Percentiles rank a stretch among this genome's conserved stretches.
These are phyloP conservation scores for Halcyon smyrnensis DNA, from an alignment of 2,797 vertebrate species.

Conservation along the genomic window DNA sequence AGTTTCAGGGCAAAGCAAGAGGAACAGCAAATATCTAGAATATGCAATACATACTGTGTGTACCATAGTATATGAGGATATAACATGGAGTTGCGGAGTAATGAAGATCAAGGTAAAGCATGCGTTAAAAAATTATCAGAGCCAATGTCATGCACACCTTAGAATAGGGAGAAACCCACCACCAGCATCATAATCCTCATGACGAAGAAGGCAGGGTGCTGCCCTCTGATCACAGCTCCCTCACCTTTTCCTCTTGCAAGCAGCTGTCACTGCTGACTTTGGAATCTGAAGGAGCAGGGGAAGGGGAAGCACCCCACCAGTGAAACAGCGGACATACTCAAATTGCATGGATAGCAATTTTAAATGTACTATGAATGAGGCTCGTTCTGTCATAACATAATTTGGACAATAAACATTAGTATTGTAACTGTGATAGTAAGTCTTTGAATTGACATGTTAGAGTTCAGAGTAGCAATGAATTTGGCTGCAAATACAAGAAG, in stretches of 20 bases:
- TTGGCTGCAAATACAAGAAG: neutral
- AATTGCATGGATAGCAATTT: neutral
- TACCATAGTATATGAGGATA: neutral
- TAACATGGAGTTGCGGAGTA: too few relatives aligned
- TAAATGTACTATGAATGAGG: rapidly evolving
- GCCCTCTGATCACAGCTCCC: neutral
- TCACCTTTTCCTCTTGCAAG: neutral
- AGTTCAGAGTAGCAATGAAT: neutral
- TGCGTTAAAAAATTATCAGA: neutral
- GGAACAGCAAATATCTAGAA: neutral
- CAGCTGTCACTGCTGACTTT: neutral
- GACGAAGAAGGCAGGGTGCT: neutral
- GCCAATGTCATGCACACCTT: neutral
- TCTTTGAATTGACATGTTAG: neutral
- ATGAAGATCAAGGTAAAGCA: neutral
- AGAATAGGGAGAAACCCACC: rapidly evolving
- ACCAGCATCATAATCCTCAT: rapidly evolving
- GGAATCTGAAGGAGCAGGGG: neutral
- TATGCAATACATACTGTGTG: neutral
- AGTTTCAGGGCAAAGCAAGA: neutral
- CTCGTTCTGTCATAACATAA: neutral
- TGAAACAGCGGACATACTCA: neutral
- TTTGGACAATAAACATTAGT: neutral
- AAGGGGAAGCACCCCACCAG: neutral
- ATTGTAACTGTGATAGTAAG: neutral